Conservation (phyloP, 2,113 vertebrate genomes). For the Anarrhichthys ocellatus region DNA sequence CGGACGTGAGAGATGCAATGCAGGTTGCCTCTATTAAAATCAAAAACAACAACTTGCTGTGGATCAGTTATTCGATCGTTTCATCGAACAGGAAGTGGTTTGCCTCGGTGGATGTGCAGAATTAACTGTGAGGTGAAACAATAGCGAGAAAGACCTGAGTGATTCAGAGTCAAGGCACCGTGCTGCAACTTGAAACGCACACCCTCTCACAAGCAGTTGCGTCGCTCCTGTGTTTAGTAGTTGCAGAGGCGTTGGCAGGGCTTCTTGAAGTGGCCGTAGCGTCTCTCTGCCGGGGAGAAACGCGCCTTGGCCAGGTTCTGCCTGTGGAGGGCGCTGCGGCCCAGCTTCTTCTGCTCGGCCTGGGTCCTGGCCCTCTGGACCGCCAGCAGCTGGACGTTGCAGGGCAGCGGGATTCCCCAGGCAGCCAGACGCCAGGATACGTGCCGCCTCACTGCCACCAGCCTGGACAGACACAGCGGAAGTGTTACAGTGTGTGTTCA, state of each 20-base stretch:
- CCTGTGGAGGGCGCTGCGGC: conserved; percentile 73
- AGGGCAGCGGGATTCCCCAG: conserved; percentile 70
- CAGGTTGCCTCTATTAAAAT: not conserved
- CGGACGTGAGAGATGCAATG: conserved; percentile 10
- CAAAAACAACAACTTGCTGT: not conserved
- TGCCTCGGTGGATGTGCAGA: not conserved
- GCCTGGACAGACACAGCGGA: conserved; percentile 61
- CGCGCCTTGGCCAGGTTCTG: conserved; percentile 76
- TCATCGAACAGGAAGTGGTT: conserved; percentile 10
- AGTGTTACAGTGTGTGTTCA: not conserved
- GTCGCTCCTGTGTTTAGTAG: conserved; percentile 62
- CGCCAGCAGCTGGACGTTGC: conserved; percentile 48
- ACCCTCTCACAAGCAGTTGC: not conserved
- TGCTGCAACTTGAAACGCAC: conserved; percentile 8
- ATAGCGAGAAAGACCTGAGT: conserved; percentile 36
- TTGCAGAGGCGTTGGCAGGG: conserved; percentile 79
- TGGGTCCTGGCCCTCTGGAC: conserved; percentile 62
- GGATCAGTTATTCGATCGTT: not conserved
- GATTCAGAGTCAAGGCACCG: conserved; percentile 1
- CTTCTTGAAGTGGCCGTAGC: conserved; percentile 79
- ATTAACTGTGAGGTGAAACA: not conserved
- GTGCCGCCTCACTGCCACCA: conserved; percentile 63
- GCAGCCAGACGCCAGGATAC: conserved; percentile 74
- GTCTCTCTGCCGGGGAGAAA: conserved; percentile 63
- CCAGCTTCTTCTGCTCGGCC: conserved; percentile 73